Base-by-base conservation (phyloP, 1,140 invertebrate genomes). In the Galendromus occidentalis region DNA sequence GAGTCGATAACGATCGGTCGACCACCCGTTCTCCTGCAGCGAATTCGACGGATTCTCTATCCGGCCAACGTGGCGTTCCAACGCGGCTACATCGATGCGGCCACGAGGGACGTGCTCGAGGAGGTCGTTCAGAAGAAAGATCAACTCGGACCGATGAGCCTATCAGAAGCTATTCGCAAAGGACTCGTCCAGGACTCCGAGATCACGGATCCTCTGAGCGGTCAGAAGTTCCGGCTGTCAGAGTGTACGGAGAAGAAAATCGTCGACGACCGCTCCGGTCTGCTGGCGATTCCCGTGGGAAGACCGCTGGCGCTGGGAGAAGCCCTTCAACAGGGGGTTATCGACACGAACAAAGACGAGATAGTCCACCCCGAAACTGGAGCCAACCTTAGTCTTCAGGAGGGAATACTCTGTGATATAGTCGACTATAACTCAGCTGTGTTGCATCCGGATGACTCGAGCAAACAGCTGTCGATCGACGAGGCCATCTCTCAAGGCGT, bases 291-390 rank as follows among this genome's bases (percentile, higher is more conserved):
- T 70, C 88, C 91, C 39, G 73, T 90, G 68, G 87, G 83, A 44
- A 83, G 83, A 72, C 86, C 85, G 74, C 74, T 93, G 39, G 85
- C 86, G 22, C 76, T 93, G 67, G 84, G 88, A 18, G 86, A 86
- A 76, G 76, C 91, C 65, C 80, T 88, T 45, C 80, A 83, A 69
- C 87, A 89, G 76, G 91, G 89, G 66, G 77, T 94, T 17, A 81
- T 89, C 67, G 85, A 91, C 75, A 78, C 81, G n/a, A 72, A 80
- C 20, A 83, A 83, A 42, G 82, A 84, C 65, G 86, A 85, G 74
- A 85, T 96, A 68, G 83, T 92, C 66, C 90, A 96, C 76, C 91
- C 91, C 7, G 88, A 91, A 79, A 88, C 85, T 20, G 88, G 88
- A 6, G 79, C 76, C 66, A 79, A 81, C 69, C 75, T 92, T 44